A percentile compares a stretch with the other conserved stretches of the same genome.
Evolutionary conservation across 2,797 vertebrate genomes (phyloP).

Genomic region (Schizopygopsis malacanthus): DNA sequence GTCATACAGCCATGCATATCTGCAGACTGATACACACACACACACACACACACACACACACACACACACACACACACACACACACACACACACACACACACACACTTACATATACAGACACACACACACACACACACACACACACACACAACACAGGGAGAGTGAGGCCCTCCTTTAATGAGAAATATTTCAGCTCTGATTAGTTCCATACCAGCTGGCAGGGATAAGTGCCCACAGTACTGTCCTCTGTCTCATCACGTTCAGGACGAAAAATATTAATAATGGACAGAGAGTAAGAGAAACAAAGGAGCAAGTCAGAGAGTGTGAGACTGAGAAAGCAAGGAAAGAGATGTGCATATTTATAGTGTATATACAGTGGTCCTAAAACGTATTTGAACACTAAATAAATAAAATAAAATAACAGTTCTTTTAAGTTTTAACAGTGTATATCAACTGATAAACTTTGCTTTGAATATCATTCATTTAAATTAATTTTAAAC

Average conservation of each 20-base stretch:
- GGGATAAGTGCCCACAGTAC: conserved; percentile 69
- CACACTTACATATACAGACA: background rate
- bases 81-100: background rate
- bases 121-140: background rate
- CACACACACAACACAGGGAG: conserved; percentile 5
- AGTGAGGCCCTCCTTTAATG: conserved; percentile 76
- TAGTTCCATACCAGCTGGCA: conserved; percentile 82
- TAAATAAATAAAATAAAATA: background rate
- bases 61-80: background rate
- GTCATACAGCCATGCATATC: conserved; percentile 22
- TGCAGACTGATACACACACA: background rate
- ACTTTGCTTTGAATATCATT: background rate
- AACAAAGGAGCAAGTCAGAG: conserved; percentile 21
- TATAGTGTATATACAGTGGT: background rate
- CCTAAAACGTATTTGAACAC: background rate
- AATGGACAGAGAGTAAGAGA: conserved; percentile 3
- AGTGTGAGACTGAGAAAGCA: conserved; percentile 14
- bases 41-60: background rate
- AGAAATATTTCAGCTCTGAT: conserved; percentile 79
- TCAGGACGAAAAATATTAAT: conserved; percentile 50
- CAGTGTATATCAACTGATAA: background rate
- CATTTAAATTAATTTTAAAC: background rate
- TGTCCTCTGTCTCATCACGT: conserved; percentile 48
- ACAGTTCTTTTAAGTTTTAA: background rate
- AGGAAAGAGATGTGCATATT: conserved; percentile 20